Percentiles rank a stretch among this genome's conserved stretches.
Evolutionary conservation across 1,140 invertebrate species (phyloP).

Genomic region (Trypoxylus dichotomus): DNA sequence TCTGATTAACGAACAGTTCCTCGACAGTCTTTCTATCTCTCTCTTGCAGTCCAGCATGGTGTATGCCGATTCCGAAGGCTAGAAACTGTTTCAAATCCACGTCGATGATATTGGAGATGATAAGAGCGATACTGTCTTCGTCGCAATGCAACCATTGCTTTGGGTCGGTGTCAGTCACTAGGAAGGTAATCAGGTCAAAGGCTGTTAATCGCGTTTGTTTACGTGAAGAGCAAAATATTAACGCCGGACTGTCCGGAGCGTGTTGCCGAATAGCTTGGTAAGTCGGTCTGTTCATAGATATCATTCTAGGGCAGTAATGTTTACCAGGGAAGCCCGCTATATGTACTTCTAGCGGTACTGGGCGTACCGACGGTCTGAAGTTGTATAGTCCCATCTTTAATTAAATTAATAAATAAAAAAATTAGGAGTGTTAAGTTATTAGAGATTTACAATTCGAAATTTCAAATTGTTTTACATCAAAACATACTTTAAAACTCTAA

Average conservation of each 20-base stretch:
- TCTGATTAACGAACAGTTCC: slow-evolving; percentile 94
- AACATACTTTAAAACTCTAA: no score
- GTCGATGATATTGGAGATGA: slow-evolving; percentile 70
- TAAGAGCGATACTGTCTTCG: slow-evolving; percentile 80
- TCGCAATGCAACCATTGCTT: slow-evolving; percentile 94
- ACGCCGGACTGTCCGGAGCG: slow-evolving; percentile 84
- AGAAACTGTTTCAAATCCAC: slow-evolving; percentile 91
- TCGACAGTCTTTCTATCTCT: slow-evolving; percentile 89
- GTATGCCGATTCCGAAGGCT: slow-evolving; percentile 97
- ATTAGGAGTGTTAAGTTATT: no score
- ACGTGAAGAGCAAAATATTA: slow-evolving; percentile 97
- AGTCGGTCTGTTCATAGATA: slow-evolving; percentile 99
- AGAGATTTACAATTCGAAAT: no score
- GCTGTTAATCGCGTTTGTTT: slow-evolving; percentile 97
- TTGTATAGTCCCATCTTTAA: slow-evolving; percentile 90
- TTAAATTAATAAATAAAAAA: background rate
- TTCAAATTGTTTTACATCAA: no score
- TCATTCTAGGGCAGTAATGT: slow-evolving; percentile 99
- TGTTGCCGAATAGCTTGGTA: slow-evolving; percentile 94
- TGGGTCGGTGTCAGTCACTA: slow-evolving; percentile 88
- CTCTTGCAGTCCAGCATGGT: slow-evolving; percentile 95
- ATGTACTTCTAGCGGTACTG: slow-evolving; percentile 96
- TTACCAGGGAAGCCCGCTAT: slow-evolving; percentile 92
- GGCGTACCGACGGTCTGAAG: slow-evolving; percentile 95
- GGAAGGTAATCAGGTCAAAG: slow-evolving; percentile 91